Base-by-base conservation (phyloP, 2,113 vertebrate genomes). In the Piliocolobus tephrosceles region DNA sequence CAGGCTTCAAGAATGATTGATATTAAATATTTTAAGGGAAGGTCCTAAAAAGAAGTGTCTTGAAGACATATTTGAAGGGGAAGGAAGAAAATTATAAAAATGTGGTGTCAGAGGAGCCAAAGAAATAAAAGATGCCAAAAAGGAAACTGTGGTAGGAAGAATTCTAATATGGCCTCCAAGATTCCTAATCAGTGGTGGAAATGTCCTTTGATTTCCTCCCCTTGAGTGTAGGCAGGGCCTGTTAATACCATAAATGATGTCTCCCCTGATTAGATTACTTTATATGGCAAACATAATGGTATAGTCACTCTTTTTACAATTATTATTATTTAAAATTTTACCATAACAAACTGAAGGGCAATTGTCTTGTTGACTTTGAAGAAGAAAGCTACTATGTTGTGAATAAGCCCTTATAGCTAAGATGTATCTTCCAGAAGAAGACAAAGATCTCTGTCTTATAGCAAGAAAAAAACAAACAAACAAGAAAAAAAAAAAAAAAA, bases 31-130 rank as follows among this genome's bases (percentile, higher is more conserved):
- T 81, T 66, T 81, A 81, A 38, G 32, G n/a, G 1, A 0, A 75
- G 2, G 23, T 2, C 6, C 45, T n/a, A 32, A 32, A 73, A 93
- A 8, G 2, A n/a, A 0, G 0, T 14, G 25, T n/a, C 18, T 78
- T 70, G 7, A 90, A 93, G 70, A 72, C 50, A 52, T 35, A 16
- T 90, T 83, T 84, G 35, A 79, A 70, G 20, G 10, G 27, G 17
- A 89, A 43, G 8, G 4, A 40, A 20, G 35, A 81, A 87, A 72
- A 38, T 11, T 52, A 47, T 35, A 2, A n/a, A 87, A 68, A 2
- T 57, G 2, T 68, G 32, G 8, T 87, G 27, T 93, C 61, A 88
- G 25, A 58, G 30, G 18, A 83, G 7, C 20, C 35, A 79, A 72
- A 35, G 7, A 14, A 70, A 43, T 4, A 25, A 13, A 80, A 30